Conservation (phyloP, 2,113 vertebrate species). For the Accipiter cooperii region DNA sequence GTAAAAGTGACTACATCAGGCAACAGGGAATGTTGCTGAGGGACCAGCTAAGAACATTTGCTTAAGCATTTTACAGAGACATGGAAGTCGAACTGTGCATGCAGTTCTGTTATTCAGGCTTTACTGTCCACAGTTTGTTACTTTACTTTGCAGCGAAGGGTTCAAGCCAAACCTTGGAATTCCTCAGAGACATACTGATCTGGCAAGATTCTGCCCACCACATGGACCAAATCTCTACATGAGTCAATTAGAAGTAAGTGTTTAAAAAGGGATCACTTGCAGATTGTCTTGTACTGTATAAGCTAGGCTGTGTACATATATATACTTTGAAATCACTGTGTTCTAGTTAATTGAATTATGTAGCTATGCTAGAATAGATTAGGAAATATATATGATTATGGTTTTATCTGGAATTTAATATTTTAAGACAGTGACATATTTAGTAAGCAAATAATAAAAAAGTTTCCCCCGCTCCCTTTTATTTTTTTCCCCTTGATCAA, state of each 20-base stretch:
- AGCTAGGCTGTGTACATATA: background rate
- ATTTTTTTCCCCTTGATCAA: background rate
- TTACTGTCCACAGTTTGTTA: background rate
- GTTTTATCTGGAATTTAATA: background rate
- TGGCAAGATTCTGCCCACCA: background rate
- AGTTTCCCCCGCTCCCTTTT: rapidly evolving
- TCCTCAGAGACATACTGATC: background rate
- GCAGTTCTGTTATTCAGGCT: background rate
- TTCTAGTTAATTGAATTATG: background rate
- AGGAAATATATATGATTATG: background rate
- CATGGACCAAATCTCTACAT: background rate
- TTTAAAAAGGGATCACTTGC: background rate
- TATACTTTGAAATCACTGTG: background rate
- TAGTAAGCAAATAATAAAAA: background rate
- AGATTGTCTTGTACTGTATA: background rate
- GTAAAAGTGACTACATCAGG: background rate
- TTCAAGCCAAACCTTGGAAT: background rate
- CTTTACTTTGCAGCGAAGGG: background rate
- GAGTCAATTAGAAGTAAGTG: constrained; percentile 4
- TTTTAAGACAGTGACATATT: background rate
- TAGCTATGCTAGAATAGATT: background rate
- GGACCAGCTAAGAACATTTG: background rate
- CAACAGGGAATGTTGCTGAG: background rate
- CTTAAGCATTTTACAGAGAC: background rate
- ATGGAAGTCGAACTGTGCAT: rapidly evolving